A percentile compares a stretch with the other conserved stretches of the same genome.
Conservation (phyloP, 2,797 vertebrate species). For the Parotocinclus haroldoi region DNA sequence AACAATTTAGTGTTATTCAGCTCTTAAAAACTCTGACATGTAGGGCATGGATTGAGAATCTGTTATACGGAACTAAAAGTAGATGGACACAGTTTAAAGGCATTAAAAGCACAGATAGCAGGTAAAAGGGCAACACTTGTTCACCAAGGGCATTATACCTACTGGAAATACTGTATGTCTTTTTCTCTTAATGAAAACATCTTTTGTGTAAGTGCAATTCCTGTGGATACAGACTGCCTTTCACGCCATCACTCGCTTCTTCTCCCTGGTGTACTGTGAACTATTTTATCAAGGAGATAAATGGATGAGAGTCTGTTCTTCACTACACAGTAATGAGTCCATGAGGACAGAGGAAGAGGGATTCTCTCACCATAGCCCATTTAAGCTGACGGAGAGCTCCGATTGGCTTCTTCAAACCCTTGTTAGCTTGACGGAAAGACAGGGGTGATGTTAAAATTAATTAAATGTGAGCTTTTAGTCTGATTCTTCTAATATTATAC, state of each 20-base stretch:
- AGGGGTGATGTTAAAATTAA: slow-evolving; percentile 54
- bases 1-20: too few species aligned
- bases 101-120: background rate
- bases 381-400: slow-evolving; percentile 55
- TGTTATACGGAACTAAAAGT: too few species aligned
- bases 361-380: slow-evolving; percentile 38
- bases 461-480: slow-evolving; percentile 7
- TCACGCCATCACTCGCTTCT: slow-evolving; percentile 41
- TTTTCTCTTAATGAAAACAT: slow-evolving; percentile 39
- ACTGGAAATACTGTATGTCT: slow-evolving; percentile 25
- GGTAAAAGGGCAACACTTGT: slow-evolving; percentile 35
- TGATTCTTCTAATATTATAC: background rate
- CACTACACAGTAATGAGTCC: slow-evolving; percentile 44
- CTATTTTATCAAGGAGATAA: slow-evolving; percentile 49
- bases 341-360: slow-evolving; percentile 38
- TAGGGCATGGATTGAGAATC: too few species aligned
- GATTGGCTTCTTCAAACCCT: slow-evolving; percentile 55
- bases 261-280: slow-evolving; percentile 47
- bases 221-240: slow-evolving; percentile 40
- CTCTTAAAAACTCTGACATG: too few species aligned
- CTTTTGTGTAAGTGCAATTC: slow-evolving; percentile 26
- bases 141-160: slow-evolving; percentile 36
- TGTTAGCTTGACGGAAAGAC: slow-evolving; percentile 55
- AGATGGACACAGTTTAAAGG: background rate
- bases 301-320: slow-evolving; percentile 41